Base-by-base conservation (phyloP, 2,113 vertebrate species). In the Miniopterus natalensis region DNA sequence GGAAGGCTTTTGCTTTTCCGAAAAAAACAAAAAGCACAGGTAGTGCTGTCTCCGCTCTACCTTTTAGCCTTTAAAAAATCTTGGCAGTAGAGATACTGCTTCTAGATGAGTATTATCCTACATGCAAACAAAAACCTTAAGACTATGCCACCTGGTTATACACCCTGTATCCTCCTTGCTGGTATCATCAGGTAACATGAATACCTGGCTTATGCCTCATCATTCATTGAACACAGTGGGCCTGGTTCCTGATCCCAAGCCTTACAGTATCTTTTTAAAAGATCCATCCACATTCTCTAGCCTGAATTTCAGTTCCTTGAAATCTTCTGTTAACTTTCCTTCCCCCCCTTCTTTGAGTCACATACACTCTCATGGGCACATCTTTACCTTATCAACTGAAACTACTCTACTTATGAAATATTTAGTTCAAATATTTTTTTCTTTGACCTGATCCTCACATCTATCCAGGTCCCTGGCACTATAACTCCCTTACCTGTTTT, bases 221-320 rank as follows among this genome's bases (percentile, higher is more conserved):
- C 27, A 77, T 55, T 78, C 68, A 71, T 1, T 90, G 61, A 94
- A 90, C 20, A 83, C 27, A 63, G 1, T 1, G 36, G 66, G 49
- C 27, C 40, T 40, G 4, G 45, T 40, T 86, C 42, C 29, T 91
- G 36, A 93, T 61, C 29, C 27, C 25, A 84, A 68, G 27, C 31
- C 83, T 4, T 40, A 77, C 0, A 20, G 45, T 8, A 66, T 66
- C 53, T 25, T 75, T 95, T 63, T 47, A 71, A 81, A 83, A 68
- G 40, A 66, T 55, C n/a, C 31, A 66, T 11, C n/a, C 53, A 95
- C 25, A 90, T 27, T 86, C 29, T 23, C 77, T 65, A 27, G n/a
- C 51, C 40, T 89, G 17, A 86, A 90, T 78, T 89, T 86, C 66
- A 85, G 21, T 75, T 96, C 55, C 71, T 68, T 91, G 49, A 68